phyloP scores from a whole-genome alignment of 1,140 invertebrate species.

The Dendroctonus valens region DNA sequence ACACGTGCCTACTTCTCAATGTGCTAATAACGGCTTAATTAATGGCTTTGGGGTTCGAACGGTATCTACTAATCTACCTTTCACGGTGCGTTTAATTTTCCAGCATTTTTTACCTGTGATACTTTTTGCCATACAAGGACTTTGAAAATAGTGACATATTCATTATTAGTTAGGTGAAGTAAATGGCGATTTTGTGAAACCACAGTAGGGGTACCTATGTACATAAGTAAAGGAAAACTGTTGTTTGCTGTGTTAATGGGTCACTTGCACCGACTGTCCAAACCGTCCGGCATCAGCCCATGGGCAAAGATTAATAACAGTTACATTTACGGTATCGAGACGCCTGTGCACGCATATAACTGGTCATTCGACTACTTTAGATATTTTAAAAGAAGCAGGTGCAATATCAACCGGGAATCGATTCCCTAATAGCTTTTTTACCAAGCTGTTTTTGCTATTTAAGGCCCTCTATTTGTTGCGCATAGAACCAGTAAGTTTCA shows the following conservation, averaged over 20 bases:
- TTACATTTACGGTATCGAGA: conserved; percentile 22
- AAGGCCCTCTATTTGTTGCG: no score
- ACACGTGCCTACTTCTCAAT: no score
- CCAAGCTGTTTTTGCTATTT: neutral
- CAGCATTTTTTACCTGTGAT: no score
- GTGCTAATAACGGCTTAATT: no score
- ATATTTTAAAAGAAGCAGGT: conserved; percentile 19
- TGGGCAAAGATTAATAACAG: conserved; percentile 13
- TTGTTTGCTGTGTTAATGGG: conserved; percentile 11
- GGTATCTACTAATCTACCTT: no score
- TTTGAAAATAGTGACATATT: no score
- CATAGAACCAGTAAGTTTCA: no score
- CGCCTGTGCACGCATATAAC: conserved; percentile 18
- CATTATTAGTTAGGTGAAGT: no score
- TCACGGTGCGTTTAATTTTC: no score
- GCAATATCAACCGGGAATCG: neutral
- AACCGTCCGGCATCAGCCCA: conserved; percentile 12
- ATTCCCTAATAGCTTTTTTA: neutral
- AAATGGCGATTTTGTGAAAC: neutral
- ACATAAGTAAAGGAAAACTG: no score
- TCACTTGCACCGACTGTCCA: conserved; percentile 2
- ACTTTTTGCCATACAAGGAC: no score
- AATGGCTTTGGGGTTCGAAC: no score
- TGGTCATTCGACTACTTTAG: conserved; percentile 13
- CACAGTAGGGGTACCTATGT: neutral